Conservation (phyloP, 1,140 invertebrate genomes). For the Ips typographus region DNA sequence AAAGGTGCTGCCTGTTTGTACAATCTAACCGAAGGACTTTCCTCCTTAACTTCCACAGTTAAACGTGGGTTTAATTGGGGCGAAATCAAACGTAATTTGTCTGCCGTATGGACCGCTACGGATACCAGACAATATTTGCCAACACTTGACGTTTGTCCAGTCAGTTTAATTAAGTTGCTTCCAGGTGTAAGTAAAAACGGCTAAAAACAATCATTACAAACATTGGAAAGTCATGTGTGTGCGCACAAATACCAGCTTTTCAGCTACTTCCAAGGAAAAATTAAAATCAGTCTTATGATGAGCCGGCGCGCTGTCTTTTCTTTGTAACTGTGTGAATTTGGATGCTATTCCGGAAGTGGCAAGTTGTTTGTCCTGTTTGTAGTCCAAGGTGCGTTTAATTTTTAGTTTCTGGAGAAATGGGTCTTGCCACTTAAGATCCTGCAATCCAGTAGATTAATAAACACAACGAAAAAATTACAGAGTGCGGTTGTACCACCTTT, state of each 20-base stretch:
- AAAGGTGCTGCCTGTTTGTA: conserved; percentile 57
- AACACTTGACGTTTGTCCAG: conserved; percentile 60
- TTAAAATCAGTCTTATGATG: conserved; percentile 61
- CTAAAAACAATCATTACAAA: conserved; percentile 25
- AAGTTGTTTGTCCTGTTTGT: conserved; percentile 77
- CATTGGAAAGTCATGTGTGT: neutral
- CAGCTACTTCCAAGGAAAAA: conserved; percentile 56
- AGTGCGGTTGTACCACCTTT: conserved; percentile 41
- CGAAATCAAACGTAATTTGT: conserved; percentile 58
- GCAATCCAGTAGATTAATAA: neutral
- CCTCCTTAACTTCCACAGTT: conserved; percentile 59
- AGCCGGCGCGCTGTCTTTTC: conserved; percentile 49
- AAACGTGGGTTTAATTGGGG: conserved; percentile 53
- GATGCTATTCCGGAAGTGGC: conserved; percentile 66
- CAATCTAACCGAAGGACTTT: conserved; percentile 56
- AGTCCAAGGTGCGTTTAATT: conserved; percentile 71
- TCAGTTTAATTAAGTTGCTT: conserved; percentile 67
- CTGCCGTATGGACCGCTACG: conserved; percentile 59
- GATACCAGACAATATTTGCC: conserved; percentile 64
- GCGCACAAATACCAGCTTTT: conserved; percentile 52
- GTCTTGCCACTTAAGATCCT: conserved; percentile 61
- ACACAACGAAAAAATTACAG: neutral
- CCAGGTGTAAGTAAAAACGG: conserved; percentile 66
- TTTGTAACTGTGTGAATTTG: conserved; percentile 55
- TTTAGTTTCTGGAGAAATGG: conserved; percentile 62